These are phyloP conservation scores for Campylomormyrus numenius DNA, from an alignment of 2,113 vertebrate genomes.

Conservation along the genomic window DNA sequence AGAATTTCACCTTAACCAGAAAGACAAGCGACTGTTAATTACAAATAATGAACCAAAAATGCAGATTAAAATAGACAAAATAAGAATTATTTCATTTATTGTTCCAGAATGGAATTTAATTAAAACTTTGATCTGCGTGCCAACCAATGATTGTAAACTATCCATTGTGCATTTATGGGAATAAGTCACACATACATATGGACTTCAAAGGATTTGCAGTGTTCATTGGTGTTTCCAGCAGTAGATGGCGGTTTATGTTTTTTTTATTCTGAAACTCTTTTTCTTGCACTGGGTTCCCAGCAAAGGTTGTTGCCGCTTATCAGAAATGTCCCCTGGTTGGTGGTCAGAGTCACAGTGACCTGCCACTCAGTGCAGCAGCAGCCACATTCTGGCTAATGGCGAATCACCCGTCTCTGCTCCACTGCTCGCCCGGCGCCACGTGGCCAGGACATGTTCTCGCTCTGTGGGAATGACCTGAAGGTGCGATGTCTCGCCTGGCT, in stretches of 20 bases:
- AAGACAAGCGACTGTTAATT: constrained; percentile 2
- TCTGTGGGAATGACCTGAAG: neutral
- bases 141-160: constrained; percentile 3
- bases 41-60: constrained; percentile 6
- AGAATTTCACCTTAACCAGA: constrained; percentile 9
- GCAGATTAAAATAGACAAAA: neutral
- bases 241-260: neutral
- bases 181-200: neutral
- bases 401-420: neutral
- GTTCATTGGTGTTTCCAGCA: neutral
- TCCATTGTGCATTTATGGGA: neutral
- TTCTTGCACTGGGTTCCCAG: neutral
- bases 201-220: neutral
- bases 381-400: neutral
- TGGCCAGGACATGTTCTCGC: neutral
- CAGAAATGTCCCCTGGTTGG: neutral
- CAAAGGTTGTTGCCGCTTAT: neutral
- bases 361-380: neutral
- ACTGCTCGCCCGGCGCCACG: neutral
- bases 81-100: constrained; percentile 10
- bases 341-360: neutral
- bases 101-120: constrained; percentile 8
- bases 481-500: neutral
- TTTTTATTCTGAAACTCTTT: neutral
- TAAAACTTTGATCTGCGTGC: neutral